These are phyloP conservation scores for Coregonus suidteri DNA, from an alignment of 2,797 vertebrate species.

Conservation along the genomic window DNA sequence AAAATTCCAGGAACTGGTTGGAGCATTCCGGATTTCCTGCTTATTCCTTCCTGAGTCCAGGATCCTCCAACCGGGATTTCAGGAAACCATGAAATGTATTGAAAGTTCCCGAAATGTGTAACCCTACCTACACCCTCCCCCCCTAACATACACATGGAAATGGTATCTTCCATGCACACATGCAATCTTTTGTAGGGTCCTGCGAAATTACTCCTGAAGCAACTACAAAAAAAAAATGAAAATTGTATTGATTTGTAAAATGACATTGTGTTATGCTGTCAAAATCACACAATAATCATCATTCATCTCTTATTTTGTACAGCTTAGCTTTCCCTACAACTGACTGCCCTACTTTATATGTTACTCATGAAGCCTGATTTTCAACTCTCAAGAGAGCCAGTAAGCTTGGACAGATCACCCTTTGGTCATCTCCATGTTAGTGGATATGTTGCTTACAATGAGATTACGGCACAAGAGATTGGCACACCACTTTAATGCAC, in stretches of 20 bases:
- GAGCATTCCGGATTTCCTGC: too few relatives aligned
- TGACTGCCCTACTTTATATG: background rate
- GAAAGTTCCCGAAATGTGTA: too few relatives aligned
- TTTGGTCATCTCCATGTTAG: background rate
- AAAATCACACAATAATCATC: too few relatives aligned
- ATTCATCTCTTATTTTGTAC: too few relatives aligned
- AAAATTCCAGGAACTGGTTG: too few relatives aligned
- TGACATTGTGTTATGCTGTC: background rate
- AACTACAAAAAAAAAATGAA: background rate
- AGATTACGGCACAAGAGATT: background rate
- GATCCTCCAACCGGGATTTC: too few relatives aligned
- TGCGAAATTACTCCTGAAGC: background rate
- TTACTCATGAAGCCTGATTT: background rate
- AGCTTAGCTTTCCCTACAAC: background rate
- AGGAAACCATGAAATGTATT: too few relatives aligned
- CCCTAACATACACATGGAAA: background rate
- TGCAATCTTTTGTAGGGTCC: background rate
- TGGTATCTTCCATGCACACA: background rate
- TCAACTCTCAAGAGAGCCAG: background rate
- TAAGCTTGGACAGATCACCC: conserved; percentile 6
- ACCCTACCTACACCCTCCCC: background rate
- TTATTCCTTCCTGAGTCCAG: too few relatives aligned
- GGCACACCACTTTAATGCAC: background rate
- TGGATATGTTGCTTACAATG: background rate
- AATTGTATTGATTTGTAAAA: background rate